phyloP scores from a whole-genome alignment of 2,888 invertebrate genomes.

The Buathra laborator region DNA sequence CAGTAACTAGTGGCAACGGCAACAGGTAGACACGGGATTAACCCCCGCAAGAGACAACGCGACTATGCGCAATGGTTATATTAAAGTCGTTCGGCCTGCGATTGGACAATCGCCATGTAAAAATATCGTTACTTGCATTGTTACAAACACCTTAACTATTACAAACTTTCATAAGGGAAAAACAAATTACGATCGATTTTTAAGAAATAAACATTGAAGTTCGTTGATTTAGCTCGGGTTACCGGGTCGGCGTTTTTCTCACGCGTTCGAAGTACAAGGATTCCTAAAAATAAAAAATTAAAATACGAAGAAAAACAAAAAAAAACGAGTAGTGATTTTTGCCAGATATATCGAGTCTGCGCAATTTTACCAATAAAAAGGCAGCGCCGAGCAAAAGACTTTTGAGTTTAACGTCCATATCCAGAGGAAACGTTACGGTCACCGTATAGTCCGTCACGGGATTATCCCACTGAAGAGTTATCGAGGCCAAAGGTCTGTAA shows the following conservation, averaged over 20 bases:
- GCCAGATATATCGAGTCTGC: neutral
- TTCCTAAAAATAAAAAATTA: conserved; percentile 86
- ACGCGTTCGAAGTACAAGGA: conserved; percentile 89
- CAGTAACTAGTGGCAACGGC: conserved; percentile 24
- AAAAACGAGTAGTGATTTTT: neutral
- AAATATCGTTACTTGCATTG: neutral
- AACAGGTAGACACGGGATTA: conserved; percentile 31
- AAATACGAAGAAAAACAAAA: neutral
- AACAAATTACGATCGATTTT: neutral
- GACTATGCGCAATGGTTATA: neutral
- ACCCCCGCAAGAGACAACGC: neutral
- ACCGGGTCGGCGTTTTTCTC: conserved; percentile 54
- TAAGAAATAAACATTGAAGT: neutral
- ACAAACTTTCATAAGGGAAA: neutral
- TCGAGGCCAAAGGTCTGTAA: conserved; percentile 88
- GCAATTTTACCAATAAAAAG: conserved; percentile 91
- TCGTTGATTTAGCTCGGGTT: neutral
- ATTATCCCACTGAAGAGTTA: conserved; percentile 91
- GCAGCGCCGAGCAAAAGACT: conserved; percentile 92
- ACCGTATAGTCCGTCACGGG: conserved; percentile 90
- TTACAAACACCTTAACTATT: neutral
- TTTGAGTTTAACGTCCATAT: conserved; percentile 91
- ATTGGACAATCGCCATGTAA: neutral
- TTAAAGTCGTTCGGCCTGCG: neutral
- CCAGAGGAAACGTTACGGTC: conserved; percentile 90